Percentiles rank a stretch among this genome's conserved stretches.
Evolutionary conservation across 2,113 vertebrate species (phyloP).

Genomic region (Bambusicola thoracicus): DNA sequence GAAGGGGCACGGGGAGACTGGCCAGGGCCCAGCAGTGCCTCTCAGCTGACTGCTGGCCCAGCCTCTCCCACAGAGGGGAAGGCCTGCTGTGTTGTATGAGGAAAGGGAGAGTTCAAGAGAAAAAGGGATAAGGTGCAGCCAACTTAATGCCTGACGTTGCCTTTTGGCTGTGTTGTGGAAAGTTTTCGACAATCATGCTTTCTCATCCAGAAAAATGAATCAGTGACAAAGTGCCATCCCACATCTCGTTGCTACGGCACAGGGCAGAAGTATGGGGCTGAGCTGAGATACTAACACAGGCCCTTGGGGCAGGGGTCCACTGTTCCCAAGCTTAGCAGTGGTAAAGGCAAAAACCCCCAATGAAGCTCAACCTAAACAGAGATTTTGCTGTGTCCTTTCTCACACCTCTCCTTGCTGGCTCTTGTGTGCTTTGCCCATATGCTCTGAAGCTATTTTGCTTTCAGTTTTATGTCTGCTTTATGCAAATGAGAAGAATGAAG

Average conservation of each 20-base stretch:
- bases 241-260: rapidly evolving
- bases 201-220: background rate
- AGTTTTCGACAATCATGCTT: background rate
- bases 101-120: background rate
- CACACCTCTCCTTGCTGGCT: background rate
- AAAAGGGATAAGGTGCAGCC: background rate
- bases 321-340: background rate
- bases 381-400: background rate
- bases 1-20: background rate
- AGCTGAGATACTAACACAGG: rapidly evolving
- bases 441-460: conserved; percentile 39
- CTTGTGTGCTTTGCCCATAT: conserved; percentile 23
- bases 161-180: background rate
- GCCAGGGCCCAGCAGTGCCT: background rate
- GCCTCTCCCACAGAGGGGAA: background rate
- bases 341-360: background rate
- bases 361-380: background rate
- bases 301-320: background rate
- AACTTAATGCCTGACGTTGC: background rate
- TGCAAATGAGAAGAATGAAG: conserved; percentile 56
- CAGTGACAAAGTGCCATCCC: background rate
- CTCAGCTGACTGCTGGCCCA: background rate
- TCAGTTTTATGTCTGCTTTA: conserved; percentile 32
- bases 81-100: background rate
- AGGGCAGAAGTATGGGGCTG: background rate